Evolutionary conservation across 2,888 invertebrate genomes (phyloP).

Genomic region (Sialis lutaria): DNA sequence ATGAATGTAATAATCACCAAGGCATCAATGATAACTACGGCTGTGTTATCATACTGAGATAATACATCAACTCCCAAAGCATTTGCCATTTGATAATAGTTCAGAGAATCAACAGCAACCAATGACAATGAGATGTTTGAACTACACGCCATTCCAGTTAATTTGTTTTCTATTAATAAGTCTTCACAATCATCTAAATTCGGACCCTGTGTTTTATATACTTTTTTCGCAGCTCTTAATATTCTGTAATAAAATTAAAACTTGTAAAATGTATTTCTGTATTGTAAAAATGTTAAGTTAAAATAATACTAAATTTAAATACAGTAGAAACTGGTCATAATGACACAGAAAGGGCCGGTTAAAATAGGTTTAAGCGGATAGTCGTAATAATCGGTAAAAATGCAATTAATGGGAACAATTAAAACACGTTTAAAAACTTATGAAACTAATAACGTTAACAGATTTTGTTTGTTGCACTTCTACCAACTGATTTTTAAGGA

Average conservation of each 20-base stretch:
- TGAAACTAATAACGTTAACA: too few relatives aligned
- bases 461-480: too few relatives aligned
- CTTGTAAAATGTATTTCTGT: too few relatives aligned
- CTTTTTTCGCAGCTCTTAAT: slow-evolving; percentile 19
- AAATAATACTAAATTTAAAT: too few relatives aligned
- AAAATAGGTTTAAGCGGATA: too few relatives aligned
- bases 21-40: slow-evolving; percentile 51
- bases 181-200: slow-evolving; percentile 6
- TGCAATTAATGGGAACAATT: too few relatives aligned
- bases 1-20: slow-evolving; percentile 30
- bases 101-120: slow-evolving; percentile 54
- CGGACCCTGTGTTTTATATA: slow-evolving; percentile 18
- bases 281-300: too few relatives aligned
- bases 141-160: slow-evolving; percentile 32
- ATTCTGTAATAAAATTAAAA: slow-evolving; percentile 15
- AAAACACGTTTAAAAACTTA: too few relatives aligned
- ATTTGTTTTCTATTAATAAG: slow-evolving; percentile 7
- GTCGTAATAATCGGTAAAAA: too few relatives aligned
- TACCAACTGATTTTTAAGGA: too few relatives aligned
- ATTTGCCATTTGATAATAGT: slow-evolving; percentile 57
- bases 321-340: too few relatives aligned
- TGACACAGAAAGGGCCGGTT: too few relatives aligned
- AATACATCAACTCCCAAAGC: slow-evolving; percentile 52
- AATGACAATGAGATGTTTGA: slow-evolving; percentile 42
- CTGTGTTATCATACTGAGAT: slow-evolving; percentile 39